Evolutionary conservation across 2,888 invertebrate genomes (phyloP).

Genomic region (Drosophila trichaetosa): DNA sequence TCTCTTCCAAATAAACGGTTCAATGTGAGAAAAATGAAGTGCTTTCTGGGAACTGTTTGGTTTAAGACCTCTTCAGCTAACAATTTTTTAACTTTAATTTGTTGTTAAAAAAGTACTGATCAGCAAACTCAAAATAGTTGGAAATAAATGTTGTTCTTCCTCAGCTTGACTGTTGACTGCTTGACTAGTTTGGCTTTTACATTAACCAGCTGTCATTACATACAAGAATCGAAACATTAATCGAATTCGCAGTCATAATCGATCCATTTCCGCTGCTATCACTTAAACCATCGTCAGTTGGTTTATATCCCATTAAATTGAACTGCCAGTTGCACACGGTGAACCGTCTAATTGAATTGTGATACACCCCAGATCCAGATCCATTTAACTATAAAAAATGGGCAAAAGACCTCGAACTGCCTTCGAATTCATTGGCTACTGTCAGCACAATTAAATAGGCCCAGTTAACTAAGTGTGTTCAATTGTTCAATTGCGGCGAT

Average conservation of each 20-base stretch:
- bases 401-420: conserved; percentile 39
- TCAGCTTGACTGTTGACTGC: too few species aligned
- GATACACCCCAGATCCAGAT: conserved; percentile 22
- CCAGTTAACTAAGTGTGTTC: conserved; percentile 31
- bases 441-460: conserved; percentile 60
- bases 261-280: conserved; percentile 6
- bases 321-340: conserved; percentile 4
- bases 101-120: not conserved
- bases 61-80: not conserved
- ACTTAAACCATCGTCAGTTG: not conserved
- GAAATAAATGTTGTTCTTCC: not conserved
- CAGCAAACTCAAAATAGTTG: not conserved
- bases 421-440: conserved; percentile 54
- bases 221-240: not conserved
- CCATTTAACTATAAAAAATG: conserved; percentile 8
- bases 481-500: conserved; percentile 64
- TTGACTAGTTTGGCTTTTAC: not conserved
- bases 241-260: not conserved
- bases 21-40: not conserved
- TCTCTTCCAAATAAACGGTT: not conserved
- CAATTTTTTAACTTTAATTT: not conserved
- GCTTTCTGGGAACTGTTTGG: not conserved
- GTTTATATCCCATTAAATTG: conserved; percentile 13
- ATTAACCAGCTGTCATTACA: not conserved
- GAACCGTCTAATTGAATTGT: conserved; percentile 69